Percentiles rank a stretch among this genome's conserved stretches.
These are phyloP conservation scores for Centroberyx gerrardi DNA, from an alignment of 2,797 vertebrate species.

Conservation along the genomic window DNA sequence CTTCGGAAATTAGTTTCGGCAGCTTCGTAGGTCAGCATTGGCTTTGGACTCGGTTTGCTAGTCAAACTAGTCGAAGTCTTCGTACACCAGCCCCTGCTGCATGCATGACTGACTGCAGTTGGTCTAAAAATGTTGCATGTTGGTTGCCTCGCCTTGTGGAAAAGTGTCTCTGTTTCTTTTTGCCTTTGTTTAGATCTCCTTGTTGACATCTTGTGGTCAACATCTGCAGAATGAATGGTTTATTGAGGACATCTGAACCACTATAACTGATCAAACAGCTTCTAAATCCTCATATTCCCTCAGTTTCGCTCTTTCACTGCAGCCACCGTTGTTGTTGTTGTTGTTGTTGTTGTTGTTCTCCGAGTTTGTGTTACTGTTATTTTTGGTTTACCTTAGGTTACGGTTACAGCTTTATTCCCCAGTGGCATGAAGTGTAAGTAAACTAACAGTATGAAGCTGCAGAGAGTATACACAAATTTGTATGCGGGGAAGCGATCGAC, in stretches of 20 bases:
- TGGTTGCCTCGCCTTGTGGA: conserved; percentile 1
- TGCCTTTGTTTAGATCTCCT: conserved; percentile 1
- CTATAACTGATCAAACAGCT: conserved; percentile 8
- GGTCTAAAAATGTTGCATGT: neutral
- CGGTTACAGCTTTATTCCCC: no score
- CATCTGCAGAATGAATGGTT: neutral
- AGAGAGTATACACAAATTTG: conserved; percentile 34
- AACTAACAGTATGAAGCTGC: conserved; percentile 5
- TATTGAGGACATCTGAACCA: conserved; percentile 11
- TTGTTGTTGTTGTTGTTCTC: conserved; percentile 10
- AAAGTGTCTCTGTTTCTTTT: neutral
- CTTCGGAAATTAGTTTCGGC: conserved; percentile 1
- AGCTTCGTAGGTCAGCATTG: neutral
- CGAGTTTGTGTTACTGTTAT: neutral
- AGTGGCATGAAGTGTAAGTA: no score
- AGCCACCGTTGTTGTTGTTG: neutral
- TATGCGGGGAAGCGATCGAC: conserved; percentile 25
- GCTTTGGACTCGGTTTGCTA: no score
- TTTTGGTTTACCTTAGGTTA: no score
- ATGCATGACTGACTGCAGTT: neutral
- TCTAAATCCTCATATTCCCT: neutral
- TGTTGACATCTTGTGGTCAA: neutral
- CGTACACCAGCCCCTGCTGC: neutral
- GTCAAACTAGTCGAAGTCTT: neutral
- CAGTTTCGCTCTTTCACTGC: neutral